Conservation (phyloP, 2,797 vertebrate species). For the Gymnothorax javanicus region DNA sequence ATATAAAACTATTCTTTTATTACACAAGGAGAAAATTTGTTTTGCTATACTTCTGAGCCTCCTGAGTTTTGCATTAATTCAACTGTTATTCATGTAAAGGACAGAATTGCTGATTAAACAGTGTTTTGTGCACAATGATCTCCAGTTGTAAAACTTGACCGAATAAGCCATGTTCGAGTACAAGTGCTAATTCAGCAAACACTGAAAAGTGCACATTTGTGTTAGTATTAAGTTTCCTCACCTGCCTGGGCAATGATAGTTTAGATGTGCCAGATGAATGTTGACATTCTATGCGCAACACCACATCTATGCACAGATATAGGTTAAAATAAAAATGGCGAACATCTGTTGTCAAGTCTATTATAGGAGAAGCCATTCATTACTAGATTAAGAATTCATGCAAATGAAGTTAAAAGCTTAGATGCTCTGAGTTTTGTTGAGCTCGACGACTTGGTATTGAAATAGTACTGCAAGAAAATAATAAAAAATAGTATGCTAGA, state of each 20-base stretch:
- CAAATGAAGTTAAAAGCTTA: background rate
- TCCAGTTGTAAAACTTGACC: background rate
- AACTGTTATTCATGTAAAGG: constrained; percentile 11
- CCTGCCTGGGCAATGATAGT: background rate
- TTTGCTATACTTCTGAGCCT: constrained; percentile 31
- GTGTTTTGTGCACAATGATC: constrained; percentile 25
- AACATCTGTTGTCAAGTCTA: background rate
- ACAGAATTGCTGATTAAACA: constrained; percentile 45
- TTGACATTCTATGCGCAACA: background rate
- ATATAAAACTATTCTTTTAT: constrained; percentile 51
- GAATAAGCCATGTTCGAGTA: background rate
- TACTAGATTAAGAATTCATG: background rate
- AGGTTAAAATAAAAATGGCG: background rate
- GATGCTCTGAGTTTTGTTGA: background rate
- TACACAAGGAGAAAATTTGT: constrained; percentile 52
- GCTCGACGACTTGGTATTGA: constrained; percentile 4
- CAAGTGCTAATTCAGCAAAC: background rate
- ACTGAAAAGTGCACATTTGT: background rate
- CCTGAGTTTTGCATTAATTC: constrained; percentile 4
- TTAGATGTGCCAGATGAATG: background rate
- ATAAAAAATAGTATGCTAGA: background rate
- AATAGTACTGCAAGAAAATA: background rate
- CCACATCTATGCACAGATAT: background rate
- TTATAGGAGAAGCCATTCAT: background rate
- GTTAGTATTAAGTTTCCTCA: background rate